Base-by-base conservation (phyloP, 2,888 invertebrate genomes). In the Masnerella sp. region DNA sequence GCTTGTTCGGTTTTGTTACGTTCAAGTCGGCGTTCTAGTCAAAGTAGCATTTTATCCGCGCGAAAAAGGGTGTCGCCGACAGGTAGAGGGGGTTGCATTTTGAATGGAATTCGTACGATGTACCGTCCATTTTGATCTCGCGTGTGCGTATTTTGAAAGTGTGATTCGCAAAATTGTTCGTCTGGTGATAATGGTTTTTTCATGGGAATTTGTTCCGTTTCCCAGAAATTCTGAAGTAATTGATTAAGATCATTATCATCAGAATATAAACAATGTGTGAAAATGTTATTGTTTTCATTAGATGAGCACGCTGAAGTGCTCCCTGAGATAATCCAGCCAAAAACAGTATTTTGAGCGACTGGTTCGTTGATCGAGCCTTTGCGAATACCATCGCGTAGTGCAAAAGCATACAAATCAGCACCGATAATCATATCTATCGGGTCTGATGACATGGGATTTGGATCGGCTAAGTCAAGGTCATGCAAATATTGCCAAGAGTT, bases 11-110 rank as follows among this genome's bases (percentile, higher is more conserved):
- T 2, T 11, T 2, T 20, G 1, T 7, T 22, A 1, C 22, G n/a
- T 4, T 4, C 7, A 2, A 43, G 22, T 5, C 11, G 20, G 2
- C 12, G 9, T 22, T 43, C 43, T 5, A 14, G 4, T 2, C 4
- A 2, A 2, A 2, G 3, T 4, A 36, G 14, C 12, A 14, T 2
- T 8, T 2, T 12, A 2, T 36, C 36, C 2, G 43, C 43, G 2
- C 17, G 22, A 2, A 5, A 2, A 12, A 20, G 20, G 1, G 43
- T 8, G 1, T 43, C 22, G 1, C 43, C 43, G 8, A 22, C 11
- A 1, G 2, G 3, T 2, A 22, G 1, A 5, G 43, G 43, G 5
- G 12, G 22, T 5, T 5, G 11, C 18, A 80, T 22, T 22, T 43
- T 43, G 12, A 43, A 22, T 2, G 22, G 43, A 8, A 43, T 5